Conservation (phyloP, 2,113 vertebrate genomes). For the Pangasianodon hypophthalmus region DNA sequence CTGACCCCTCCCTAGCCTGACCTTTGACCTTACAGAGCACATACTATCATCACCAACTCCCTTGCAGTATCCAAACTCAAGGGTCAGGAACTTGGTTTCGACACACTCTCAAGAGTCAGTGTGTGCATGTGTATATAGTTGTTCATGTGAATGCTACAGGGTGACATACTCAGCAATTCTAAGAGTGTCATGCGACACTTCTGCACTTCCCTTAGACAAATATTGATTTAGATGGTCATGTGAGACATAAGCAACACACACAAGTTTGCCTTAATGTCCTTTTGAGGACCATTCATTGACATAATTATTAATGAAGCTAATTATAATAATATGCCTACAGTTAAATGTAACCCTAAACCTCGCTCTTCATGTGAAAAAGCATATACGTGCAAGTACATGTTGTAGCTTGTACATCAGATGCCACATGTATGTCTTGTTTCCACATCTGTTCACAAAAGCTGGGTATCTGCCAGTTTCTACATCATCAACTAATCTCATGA, state of each 20-base stretch:
- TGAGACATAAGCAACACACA: not conserved
- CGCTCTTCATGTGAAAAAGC: not conserved
- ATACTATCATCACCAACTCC: conserved; percentile 71
- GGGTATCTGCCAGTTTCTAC: not conserved
- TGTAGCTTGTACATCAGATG: not conserved
- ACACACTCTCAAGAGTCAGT: conserved; percentile 40
- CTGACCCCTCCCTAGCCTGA: conserved; percentile 56
- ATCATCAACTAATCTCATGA: not conserved
- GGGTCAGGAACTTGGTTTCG: conserved; percentile 56
- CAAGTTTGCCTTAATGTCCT: not conserved
- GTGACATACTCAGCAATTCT: conserved; percentile 26
- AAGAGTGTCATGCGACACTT: conserved; percentile 27
- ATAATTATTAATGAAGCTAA: not conserved
- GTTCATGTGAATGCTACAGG: conserved; percentile 17
- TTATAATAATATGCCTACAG: not conserved
- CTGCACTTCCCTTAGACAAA: not conserved
- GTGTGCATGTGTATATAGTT: conserved; percentile 14
- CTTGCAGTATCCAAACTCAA: conserved; percentile 67
- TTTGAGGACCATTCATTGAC: not conserved
- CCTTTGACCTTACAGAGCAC: conserved; percentile 73
- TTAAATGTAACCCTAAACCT: not conserved
- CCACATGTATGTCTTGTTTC: not conserved
- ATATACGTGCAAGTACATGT: not conserved
- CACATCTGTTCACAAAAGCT: not conserved
- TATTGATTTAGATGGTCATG: not conserved